Evolutionary conservation across 2,797 vertebrate species (phyloP), one percentile per base, ranked within the genome.

Genomic region (Enteromius anoplus): DNA sequence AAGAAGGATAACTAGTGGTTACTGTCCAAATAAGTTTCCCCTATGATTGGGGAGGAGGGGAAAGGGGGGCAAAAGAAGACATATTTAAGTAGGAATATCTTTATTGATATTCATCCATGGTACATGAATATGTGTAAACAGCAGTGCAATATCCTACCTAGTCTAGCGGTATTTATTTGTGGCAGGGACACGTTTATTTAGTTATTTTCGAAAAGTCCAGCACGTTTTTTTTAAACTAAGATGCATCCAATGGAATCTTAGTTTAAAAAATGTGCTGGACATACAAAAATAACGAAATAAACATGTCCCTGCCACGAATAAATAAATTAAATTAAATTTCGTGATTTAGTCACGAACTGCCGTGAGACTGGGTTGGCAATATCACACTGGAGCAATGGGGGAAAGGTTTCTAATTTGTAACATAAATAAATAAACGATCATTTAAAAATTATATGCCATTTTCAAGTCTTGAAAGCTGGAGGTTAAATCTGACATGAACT

Each of bases 21-120:
- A 90, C 83, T 90, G 85, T 91, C 88, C 88, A 88, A 83, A 91
- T 84, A 89, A 91, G 45, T 47, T n/a, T 75, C 92, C 90, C 94
- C 93, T 90, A 93, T 91, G 89, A 93, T 96, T 23, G 40, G 70
- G 80, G 42, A 85, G 53, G 29, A 69, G 23, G 45, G 11, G 4
- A 21, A 6, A 53, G 29, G 14, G 51, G 19, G 37, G 75, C 2
- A 75, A 88, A 69, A 85, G 29, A 65, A 23, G 6, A 51, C 19
- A 75, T 9, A 75, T 51, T 55, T 47, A 55, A 66, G 12, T 68
- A 23, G 81, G 82, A 23, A 81, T 65, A 83, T 80, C 89, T 85
- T 86, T 86, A 86, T 83, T 88, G 88, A 58, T n/a, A 47, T 68
- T 19, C 12, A 78, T 68, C 26, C 12, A 78, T 4, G 14, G 21